Evolutionary conservation across 2,113 vertebrate genomes (phyloP), one percentile per base, ranked within the genome.

Genomic region (Gadus chalcogrammus): DNA sequence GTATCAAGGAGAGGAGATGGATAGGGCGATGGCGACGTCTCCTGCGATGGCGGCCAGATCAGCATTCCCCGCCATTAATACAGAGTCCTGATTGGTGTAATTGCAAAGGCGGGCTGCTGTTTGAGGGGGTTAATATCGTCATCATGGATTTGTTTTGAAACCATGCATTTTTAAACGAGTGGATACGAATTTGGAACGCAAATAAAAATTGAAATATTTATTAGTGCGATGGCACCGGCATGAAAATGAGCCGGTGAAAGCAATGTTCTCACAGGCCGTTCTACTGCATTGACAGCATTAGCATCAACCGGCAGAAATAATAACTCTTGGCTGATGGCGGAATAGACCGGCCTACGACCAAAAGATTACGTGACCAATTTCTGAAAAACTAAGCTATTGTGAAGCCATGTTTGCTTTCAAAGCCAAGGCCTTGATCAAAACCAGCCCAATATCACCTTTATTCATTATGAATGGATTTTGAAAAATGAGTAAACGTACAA

Each of bases 161-260:
- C 75, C 77, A 75, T 81, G 76, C 76, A 85, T 84, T 82, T 86
- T 86, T 80, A 17, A 70, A 82, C 74, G 72, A 80, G 78, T 24
- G 58, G 68, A 77, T 65, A 68, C 48, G 67, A 76, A 78, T 88
- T 86, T 58, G 64, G 70, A 59, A 59, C 11, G 24, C 64, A 78
- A 78, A 84, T 75, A 75, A 71, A 65, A 80, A 74, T 15, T 76
- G 52, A 83, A 82, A 82, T 80, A 74, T 80, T 82, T 71, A 82
- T 83, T 48, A 67, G 61, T 53, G 62, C 65, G 71, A 73, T 61
- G 52, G 69, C 9, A 20, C 16, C 63, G 61, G 72, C 55, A 28
- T 75, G 71, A 62, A 71, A 73, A 80, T 68, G 64, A 56, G 68
- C 67, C 66, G 61, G 24, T 38, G 16, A 24, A 16, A 69, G 73